Conservation (phyloP, 2,113 vertebrate species). For the Rousettus leschenaultii region DNA sequence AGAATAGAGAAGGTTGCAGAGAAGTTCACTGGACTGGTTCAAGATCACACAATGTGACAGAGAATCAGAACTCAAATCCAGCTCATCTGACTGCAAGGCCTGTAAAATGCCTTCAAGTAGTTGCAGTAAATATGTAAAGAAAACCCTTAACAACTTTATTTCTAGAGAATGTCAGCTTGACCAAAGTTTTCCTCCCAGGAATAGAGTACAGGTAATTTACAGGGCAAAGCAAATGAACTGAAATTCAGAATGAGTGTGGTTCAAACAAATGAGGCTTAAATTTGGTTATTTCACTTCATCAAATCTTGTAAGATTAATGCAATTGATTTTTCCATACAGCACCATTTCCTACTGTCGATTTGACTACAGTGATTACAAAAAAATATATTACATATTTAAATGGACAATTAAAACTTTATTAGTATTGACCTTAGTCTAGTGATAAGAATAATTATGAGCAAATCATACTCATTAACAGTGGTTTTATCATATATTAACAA, state of each 20-base stretch:
- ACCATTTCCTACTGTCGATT: background rate
- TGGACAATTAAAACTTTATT: constrained; percentile 35
- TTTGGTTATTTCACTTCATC: background rate
- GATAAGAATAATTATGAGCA: constrained; percentile 33
- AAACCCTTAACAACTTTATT: background rate
- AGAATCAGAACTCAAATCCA: background rate
- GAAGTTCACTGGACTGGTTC: background rate
- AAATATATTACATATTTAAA: constrained; percentile 37
- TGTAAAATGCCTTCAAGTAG: background rate
- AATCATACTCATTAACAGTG: constrained; percentile 24
- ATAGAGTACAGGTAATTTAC: background rate
- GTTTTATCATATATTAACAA: background rate
- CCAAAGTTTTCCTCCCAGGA: background rate
- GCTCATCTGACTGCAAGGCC: background rate
- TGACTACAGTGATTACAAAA: background rate
- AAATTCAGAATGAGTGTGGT: background rate
- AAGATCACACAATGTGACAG: background rate
- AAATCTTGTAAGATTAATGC: background rate
- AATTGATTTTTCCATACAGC: background rate
- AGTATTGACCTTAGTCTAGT: constrained; percentile 8
- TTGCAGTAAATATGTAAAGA: background rate
- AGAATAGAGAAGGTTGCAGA: background rate
- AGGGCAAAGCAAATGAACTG: background rate
- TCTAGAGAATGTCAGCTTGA: background rate
- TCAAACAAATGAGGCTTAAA: background rate